Percentiles rank a stretch among this genome's conserved stretches.
phyloP scores from a whole-genome alignment of 2,113 vertebrate genomes.

The Microtus montanus region DNA sequence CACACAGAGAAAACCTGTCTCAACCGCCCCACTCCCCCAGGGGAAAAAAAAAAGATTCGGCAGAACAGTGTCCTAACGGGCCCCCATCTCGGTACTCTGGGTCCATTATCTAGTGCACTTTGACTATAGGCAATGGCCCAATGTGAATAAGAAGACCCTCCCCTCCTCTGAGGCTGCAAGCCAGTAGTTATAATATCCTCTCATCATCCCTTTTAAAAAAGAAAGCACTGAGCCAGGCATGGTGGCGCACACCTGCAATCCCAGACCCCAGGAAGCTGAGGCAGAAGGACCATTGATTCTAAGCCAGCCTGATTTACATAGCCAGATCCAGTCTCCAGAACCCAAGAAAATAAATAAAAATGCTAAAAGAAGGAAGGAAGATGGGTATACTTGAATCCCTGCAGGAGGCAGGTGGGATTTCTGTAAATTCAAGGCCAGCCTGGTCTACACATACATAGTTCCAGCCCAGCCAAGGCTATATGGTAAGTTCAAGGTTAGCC shows the following conservation, averaged over 20 bases:
- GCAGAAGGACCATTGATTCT: background rate
- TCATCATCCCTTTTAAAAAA: background rate
- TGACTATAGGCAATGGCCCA: background rate
- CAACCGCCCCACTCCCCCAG: no score
- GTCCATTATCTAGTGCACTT: background rate
- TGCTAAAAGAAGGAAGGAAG: background rate
- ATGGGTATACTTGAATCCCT: background rate
- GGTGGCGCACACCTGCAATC: background rate
- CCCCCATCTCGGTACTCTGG: background rate
- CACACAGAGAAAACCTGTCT: background rate
- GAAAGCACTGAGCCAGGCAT: background rate
- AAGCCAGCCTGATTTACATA: background rate
- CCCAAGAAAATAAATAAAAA: background rate
- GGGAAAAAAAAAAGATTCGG: no score
- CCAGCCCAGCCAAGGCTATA: background rate
- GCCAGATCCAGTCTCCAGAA: background rate
- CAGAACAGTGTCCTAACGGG: background rate
- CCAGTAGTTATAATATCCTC: background rate
- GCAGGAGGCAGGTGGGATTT: background rate
- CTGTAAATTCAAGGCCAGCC: background rate
- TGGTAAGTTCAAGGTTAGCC: background rate
- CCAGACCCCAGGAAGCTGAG: constrained; percentile 22
- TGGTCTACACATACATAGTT: background rate
- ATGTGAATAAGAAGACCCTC: background rate
- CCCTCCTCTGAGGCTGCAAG: background rate